Percentiles rank a stretch among this genome's conserved stretches.
Conservation (phyloP, 1,140 invertebrate species). For the Rhopalosiphum maidis region DNA sequence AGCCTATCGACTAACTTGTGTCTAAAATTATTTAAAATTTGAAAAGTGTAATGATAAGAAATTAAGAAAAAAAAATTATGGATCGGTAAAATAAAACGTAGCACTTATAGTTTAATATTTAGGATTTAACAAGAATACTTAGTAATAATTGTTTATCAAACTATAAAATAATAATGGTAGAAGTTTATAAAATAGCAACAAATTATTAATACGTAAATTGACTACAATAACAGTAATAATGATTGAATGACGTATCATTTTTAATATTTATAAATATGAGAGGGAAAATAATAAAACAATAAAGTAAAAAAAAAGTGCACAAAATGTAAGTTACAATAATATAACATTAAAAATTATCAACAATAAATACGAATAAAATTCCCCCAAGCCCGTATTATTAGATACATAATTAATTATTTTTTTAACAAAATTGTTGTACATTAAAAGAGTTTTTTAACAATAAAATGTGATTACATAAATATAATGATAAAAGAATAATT, state of each 20-base stretch:
- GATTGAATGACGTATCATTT: background rate
- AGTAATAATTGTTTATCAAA: background rate
- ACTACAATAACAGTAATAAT: background rate
- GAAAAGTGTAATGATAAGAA: background rate
- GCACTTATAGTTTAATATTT: background rate
- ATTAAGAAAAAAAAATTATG: background rate
- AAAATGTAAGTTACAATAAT: slow-evolving; percentile 29
- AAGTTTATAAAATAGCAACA: background rate
- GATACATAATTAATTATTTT: slow-evolving; percentile 23
- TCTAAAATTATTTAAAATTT: slow-evolving; percentile 22
- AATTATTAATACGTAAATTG: background rate
- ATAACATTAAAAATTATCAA: slow-evolving; percentile 29
- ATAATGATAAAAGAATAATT: slow-evolving; percentile 36
- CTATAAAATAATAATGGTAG: background rate
- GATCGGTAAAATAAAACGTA: background rate
- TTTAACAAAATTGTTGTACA: slow-evolving; percentile 11
- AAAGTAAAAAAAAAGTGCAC: slow-evolving; percentile 22
- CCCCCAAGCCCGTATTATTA: background rate
- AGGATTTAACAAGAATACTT: background rate
- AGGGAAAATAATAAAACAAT: slow-evolving; percentile 10
- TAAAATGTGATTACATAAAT: background rate
- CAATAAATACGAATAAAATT: slow-evolving; percentile 21
- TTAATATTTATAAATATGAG: background rate
- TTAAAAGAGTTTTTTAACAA: slow-evolving; percentile 31
- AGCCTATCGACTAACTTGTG: background rate